Base-by-base conservation (phyloP, 2,113 vertebrate species). In the Irena cyanogastra region DNA sequence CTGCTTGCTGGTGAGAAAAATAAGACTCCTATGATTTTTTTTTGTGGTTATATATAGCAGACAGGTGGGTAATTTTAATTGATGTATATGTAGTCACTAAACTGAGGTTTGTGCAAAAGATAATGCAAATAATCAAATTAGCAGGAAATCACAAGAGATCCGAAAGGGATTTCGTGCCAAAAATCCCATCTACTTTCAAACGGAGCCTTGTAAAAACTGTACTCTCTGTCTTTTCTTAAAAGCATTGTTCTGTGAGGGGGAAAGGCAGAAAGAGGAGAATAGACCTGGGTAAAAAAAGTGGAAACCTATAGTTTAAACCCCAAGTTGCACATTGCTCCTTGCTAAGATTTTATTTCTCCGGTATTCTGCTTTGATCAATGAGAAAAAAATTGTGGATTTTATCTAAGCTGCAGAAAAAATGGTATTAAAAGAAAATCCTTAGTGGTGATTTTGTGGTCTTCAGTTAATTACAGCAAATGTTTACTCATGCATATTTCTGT, bases 401-500 rank as follows among this genome's bases (percentile, higher is more conserved):
- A 79, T 63, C 54, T 33, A 50, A 93, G 75, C 9, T 64, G 60
- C 30, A 77, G 57, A 71, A 37, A 13, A 66, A 42, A 59, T 7
- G 4, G 17, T 45, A 68, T 91, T 92, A 91, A 78, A 84, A 79
- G 80, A 65, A 89, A 90, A 61, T 30, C 33, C 90, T 89, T 70
- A 72, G 33, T 30, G 7, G 26, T 69, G 65, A 74, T 91, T 95
- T 92, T 93, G 39, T 60, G 15, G 76, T 88, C 44, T 95, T 91
- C 44, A 31, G 57, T 91, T 95, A 96, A 93, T 87, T 95, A n/a
- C 79, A 66, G 68, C 57, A 92, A 96, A 90, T 84, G 68, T 95
- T 97, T 96, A 96, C 69, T 93, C 74, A 74, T 53, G 21, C 78
- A 75, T 95, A 93, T 94, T 94, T 95, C 61, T 93, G 39, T 93